These are phyloP conservation scores for Chymomyza amoena DNA, from an alignment of 2,888 invertebrate genomes.

Conservation along the genomic window DNA sequence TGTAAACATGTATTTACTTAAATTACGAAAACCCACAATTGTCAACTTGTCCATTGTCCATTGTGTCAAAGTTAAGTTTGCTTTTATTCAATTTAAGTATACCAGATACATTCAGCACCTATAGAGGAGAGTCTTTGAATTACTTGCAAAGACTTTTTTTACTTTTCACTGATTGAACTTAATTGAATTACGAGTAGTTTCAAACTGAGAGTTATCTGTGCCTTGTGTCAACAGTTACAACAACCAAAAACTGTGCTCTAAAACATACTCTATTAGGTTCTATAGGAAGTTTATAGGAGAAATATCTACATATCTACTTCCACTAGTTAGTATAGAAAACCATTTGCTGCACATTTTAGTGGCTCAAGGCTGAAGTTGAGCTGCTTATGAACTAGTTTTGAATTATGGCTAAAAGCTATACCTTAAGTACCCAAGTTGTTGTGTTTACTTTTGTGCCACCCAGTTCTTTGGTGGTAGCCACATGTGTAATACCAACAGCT, in stretches of 20 bases:
- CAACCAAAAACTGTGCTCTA: background rate
- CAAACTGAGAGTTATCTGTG: background rate
- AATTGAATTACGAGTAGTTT: conserved; percentile 6
- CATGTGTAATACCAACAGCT: background rate
- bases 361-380: background rate
- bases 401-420: background rate
- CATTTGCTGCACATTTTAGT: conserved; percentile 2
- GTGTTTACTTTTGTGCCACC: background rate
- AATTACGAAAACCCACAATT: background rate
- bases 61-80: conserved; percentile 1
- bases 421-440: background rate
- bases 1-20: background rate
- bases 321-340: background rate
- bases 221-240: background rate
- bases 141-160: background rate
- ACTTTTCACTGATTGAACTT: conserved; percentile 1
- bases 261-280: too few species aligned
- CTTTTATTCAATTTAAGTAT: background rate
- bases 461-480: background rate
- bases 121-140: background rate
- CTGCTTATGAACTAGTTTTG: background rate
- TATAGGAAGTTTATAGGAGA: background rate
- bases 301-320: background rate
- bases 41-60: background rate
- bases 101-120: background rate